Base-by-base conservation (phyloP, 1,140 invertebrate genomes). In the Acarapis woodi region DNA sequence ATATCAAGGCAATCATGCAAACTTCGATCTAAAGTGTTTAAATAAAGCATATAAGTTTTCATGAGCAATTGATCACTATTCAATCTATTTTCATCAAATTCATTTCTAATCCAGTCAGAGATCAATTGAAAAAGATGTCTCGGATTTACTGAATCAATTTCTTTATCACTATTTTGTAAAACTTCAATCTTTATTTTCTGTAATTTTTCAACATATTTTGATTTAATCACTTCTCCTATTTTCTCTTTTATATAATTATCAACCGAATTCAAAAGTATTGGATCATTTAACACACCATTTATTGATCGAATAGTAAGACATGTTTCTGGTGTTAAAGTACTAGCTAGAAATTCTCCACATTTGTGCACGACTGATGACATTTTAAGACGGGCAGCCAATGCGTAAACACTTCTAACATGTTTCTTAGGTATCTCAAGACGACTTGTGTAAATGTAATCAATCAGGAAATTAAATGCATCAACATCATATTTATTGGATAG, bases 371-470 rank as follows among this genome's bases (percentile, higher is more conserved):
- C 69, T 20, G 63, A 53, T 30, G 70, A 65, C 61, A 82, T 70
- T 40, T 55, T 51, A 45, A 80, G 57, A 35, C 64, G 62, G 41
- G 60, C 64, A 5, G 75, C 73, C 20, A 72, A 67, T 44, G 67
- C 57, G 56, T 74, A 79, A 30, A 79, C 63, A 15, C 65, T 61
- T 47, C 69, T 69, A 14, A 75, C 70, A 48, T 68, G 56, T 28
- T 55, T 48, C 3, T 51, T 50, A 23, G 55, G 53, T 38, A 70
- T 57, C 46, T 66, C 58, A 43, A 71, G 51, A 41, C 65, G 67
- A 37, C 62, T 59, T 32, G 75, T 77, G 54, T 82, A 82, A 21
- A 70, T 70, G 56, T 73, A 80, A 51, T 79, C 67, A 20, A 80
- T 62, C 5, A 80, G 57, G 39, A 64, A 65, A 41, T 71, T 64